Base-by-base conservation (phyloP, 37 sponge, comb jelly and placozoan species). In the Geodia barretti region DNA sequence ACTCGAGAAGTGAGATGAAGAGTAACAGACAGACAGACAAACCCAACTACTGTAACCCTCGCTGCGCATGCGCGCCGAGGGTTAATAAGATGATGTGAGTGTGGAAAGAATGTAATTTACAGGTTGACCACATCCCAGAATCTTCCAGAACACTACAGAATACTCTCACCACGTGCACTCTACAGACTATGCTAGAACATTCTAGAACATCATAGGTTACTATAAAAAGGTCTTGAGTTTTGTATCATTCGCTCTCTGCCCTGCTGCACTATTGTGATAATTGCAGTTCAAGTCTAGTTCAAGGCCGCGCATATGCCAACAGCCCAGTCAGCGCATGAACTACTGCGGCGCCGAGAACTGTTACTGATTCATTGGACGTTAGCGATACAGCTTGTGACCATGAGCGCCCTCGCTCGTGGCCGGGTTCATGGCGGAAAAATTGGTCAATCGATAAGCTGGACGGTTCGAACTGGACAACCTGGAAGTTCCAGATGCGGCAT, bases 401-500 rank as follows among this genome's bases (percentile, higher is more conserved):
- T 7, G 14, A 47, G 54, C 7, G 7, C 14, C 14, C 54, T 47
- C 54, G 54, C 14, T 47, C 54, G 54, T 47, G 54, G 54, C 54
- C 54, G 54, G 54, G 7, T 7, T 47, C 54, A 47, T 14, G 14
- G 54, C 11, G 54, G 54, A 47, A n/a, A n/a, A n/a, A n/a, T n/a
- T n/a, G n/a, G n/a, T n/a, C n/a, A n/a, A n/a, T n/a, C n/a, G n/a
- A n/a, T n/a, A n/a, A n/a, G n/a, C n/a, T n/a, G n/a, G n/a, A n/a
- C n/a, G n/a, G n/a, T n/a, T n/a, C n/a, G n/a, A 83, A 83, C 68
- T 74, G 78, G 88, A 76, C 38, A 38, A 81, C 82, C 20, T 87
- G 82, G 88, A 87, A 81, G 73, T 87, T 87, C 39, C 82, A 87
- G 70, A 70, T 87, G 69, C 34, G 43, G 17, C 82, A 74, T 41